These are phyloP conservation scores for Agrenia bidenticulata DNA, from an alignment of 2,888 invertebrate genomes.

Conservation along the genomic window DNA sequence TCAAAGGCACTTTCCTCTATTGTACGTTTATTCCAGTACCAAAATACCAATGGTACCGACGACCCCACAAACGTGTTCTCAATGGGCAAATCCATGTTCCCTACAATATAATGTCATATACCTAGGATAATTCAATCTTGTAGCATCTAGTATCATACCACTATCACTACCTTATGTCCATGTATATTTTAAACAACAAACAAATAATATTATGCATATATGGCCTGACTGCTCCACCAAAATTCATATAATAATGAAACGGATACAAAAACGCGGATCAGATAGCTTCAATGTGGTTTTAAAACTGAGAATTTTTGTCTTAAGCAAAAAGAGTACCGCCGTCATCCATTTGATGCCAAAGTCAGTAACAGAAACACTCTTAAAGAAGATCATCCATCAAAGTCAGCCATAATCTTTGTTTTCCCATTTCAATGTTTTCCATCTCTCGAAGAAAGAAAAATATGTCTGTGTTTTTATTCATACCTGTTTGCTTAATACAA, in stretches of 20 bases:
- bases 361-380: slow-evolving; percentile 26
- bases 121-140: background rate
- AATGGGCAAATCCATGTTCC: slow-evolving; percentile 5
- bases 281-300: slow-evolving; percentile 14
- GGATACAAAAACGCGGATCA: background rate
- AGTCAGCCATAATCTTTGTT: slow-evolving; percentile 43
- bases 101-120: background rate
- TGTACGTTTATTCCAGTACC: slow-evolving; percentile 55
- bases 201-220: slow-evolving; percentile 8
- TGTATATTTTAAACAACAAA: background rate
- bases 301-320: slow-evolving; percentile 35
- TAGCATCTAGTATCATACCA: no score
- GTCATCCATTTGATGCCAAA: slow-evolving; percentile 21
- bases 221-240: no score
- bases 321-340: slow-evolving; percentile 31
- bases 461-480: background rate
- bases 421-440: slow-evolving; percentile 21
- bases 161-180: background rate
- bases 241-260: background rate
- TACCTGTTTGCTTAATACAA: no score
- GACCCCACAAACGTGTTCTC: background rate
- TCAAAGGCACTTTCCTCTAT: background rate
- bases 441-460: background rate
- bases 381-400: slow-evolving; percentile 45
- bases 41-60: background rate